Evolutionary conservation across 2,113 vertebrate species (phyloP), one percentile per base, ranked within the genome.

Genomic region (Hiodon tergisus): DNA sequence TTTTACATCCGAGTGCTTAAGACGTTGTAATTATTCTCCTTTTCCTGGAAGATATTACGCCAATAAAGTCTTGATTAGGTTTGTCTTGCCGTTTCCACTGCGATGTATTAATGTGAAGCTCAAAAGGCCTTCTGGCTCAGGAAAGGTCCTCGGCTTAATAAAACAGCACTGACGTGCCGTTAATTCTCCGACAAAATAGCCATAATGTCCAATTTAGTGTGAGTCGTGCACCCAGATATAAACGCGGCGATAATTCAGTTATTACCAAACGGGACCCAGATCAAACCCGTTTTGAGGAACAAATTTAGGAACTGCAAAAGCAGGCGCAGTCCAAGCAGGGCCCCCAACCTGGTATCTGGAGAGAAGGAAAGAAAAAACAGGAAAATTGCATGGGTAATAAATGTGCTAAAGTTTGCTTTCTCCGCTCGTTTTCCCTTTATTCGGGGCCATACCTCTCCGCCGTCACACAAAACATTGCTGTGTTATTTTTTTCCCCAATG

Each of bases 1-100:
- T 87, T 86, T 82, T 85, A 89, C 87, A 87, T 79, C 83, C 77
- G 78, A 68, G 86, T 82, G 86, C 87, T 84, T 81, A 81, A 84
- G 79, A 84, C 78, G 84, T 84, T 84, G 78, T 82, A 85, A 80
- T 87, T 85, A 79, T 83, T 79, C 74, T 73, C 31, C 31, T 79
- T 73, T 84, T 84, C 78, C 73, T 84, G 81, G 84, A 85, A 80
- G 85, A 78, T 73, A 74, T 79, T 82, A 80, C 84, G 83, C 83
- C 80, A 84, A 82, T 79, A 81, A 61, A 83, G 73, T 73, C 77
- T 79, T 86, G 86, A 88, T 86, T 86, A 82, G 83, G 80, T 79
- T 85, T 86, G 80, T 84, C 76, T 86, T 75, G 73, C 72, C 77
- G 68, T 62, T 83, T 77, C 31, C 31, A 48, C 16, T 8, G 52